phyloP scores from a whole-genome alignment of 1,140 invertebrate species.

The Asbolus verrucosus region DNA sequence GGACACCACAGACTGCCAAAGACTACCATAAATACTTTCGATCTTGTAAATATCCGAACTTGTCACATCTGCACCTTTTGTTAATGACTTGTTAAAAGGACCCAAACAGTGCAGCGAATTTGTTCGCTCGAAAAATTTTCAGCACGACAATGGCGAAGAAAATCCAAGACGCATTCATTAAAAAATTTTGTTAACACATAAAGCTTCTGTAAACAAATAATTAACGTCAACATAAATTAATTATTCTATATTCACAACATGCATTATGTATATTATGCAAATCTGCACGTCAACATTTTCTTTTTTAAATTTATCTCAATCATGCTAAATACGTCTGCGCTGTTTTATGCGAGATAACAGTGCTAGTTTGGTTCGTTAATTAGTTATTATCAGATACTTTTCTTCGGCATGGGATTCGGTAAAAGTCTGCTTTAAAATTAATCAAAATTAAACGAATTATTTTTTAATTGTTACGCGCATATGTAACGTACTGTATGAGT shows the following conservation, averaged over 20 bases:
- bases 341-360: no score
- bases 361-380: conserved; percentile 20
- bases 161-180: no score
- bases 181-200: no score
- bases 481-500: no score
- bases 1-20: conserved; percentile 34
- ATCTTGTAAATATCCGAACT: conserved; percentile 36
- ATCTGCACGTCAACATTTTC: conserved; percentile 25
- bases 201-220: conserved; percentile 40
- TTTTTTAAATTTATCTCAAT: conserved; percentile 32
- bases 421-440: no score
- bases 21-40: conserved; percentile 26
- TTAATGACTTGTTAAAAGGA: background rate
- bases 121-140: background rate
- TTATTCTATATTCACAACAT: conserved; percentile 28
- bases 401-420: background rate
- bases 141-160: no score
- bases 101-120: background rate
- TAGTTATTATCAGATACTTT: background rate
- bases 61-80: conserved; percentile 51
- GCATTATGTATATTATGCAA: conserved; percentile 43
- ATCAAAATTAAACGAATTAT: no score
- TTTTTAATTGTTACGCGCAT: no score
- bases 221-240: conserved; percentile 43
- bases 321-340: conserved; percentile 4